Evolutionary conservation across 2,888 invertebrate species (phyloP).

Genomic region (Megalurothrips usitatus): DNA sequence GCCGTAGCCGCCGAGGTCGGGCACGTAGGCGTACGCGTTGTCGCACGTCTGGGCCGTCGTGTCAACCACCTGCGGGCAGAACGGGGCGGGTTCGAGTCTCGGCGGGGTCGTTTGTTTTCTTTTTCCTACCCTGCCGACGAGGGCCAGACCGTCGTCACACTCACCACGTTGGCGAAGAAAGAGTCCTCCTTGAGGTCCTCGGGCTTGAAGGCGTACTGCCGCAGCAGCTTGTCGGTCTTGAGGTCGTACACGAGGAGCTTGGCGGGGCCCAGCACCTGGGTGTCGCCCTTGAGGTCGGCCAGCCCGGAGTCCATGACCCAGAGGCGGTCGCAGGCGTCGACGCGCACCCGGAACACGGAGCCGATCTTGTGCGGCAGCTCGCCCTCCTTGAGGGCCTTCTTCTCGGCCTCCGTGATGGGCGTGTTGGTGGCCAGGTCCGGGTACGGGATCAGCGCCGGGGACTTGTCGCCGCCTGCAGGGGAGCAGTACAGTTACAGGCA

Average conservation of each 20-base stretch:
- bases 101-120: neutral
- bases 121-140: too few species aligned
- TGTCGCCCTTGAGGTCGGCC: constrained; percentile 55
- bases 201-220: constrained; percentile 63
- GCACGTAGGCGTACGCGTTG: constrained; percentile 70
- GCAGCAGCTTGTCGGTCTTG: constrained; percentile 66
- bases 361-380: constrained; percentile 42
- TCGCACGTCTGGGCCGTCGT: constrained; percentile 64
- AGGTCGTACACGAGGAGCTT: constrained; percentile 69
- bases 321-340: constrained; percentile 68
- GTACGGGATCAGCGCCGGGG: constrained; percentile 68
- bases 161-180: constrained; percentile 71
- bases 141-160: neutral
- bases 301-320: constrained; percentile 80
- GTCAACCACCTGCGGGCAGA: constrained; percentile 53
- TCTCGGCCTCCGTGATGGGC: constrained; percentile 50
- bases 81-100: neutral
- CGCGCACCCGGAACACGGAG: constrained; percentile 70
- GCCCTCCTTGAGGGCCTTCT: constrained; percentile 31
- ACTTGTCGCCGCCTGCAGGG: constrained; percentile 50
- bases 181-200: constrained; percentile 65
- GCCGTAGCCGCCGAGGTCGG: constrained; percentile 66
- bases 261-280: constrained; percentile 60
- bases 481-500: too few species aligned
- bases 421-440: constrained; percentile 75